Percentiles rank a stretch among this genome's conserved stretches.
Conservation (phyloP, 2,113 vertebrate genomes). For the Percopsis transmontana region DNA sequence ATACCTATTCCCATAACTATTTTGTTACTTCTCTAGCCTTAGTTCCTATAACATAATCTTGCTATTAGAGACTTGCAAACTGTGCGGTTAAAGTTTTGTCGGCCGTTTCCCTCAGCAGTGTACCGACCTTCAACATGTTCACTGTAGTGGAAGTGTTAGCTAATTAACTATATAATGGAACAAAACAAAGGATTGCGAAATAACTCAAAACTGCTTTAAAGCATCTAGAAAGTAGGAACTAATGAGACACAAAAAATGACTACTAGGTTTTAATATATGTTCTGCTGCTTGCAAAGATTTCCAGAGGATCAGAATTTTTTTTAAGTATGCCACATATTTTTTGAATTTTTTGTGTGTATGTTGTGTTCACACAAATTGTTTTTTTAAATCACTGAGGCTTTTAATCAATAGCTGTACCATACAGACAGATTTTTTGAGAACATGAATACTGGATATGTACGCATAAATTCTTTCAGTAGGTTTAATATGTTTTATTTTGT, state of each 20-base stretch:
- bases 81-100: too few relatives aligned
- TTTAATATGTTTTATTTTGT: neutral
- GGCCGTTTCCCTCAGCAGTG: neutral
- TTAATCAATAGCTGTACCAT: neutral
- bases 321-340: too few relatives aligned
- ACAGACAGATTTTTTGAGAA: too few relatives aligned
- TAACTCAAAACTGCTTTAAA: neutral
- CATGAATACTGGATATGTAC: neutral
- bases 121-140: slow-evolving; percentile 48
- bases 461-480: too few relatives aligned
- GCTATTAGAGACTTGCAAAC: too few relatives aligned
- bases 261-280: neutral
- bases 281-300: too few relatives aligned
- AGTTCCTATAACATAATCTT: neutral
- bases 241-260: neutral
- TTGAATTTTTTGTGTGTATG: too few relatives aligned
- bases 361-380: too few relatives aligned
- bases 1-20: slow-evolving; percentile 39
- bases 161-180: slow-evolving; percentile 24
- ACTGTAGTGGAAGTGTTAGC: slow-evolving; percentile 13
- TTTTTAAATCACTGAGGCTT: too few relatives aligned
- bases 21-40: slow-evolving; percentile 1
- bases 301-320: too few relatives aligned
- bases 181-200: neutral
- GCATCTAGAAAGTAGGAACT: too few relatives aligned